A percentile compares a stretch with the other conserved stretches of the same genome.
Evolutionary conservation across 2,113 vertebrate species (phyloP).

Genomic region (Nothocercus nigrocapillus): DNA sequence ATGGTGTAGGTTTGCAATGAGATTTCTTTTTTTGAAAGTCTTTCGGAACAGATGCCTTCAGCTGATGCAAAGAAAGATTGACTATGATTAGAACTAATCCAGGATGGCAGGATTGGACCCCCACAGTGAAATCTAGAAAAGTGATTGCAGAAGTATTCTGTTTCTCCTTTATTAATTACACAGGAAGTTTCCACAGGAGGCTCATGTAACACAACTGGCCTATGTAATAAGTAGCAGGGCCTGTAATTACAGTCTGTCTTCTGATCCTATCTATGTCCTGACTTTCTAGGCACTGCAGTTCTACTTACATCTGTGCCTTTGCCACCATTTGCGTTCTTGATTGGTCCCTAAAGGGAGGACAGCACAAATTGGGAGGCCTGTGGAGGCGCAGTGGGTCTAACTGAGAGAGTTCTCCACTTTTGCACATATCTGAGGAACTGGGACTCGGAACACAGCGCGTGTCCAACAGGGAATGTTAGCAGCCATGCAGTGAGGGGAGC

Average conservation of each 20-base stretch:
- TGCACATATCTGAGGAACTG: not conserved
- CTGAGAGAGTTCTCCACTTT: not conserved
- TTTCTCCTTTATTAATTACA: constrained; percentile 70
- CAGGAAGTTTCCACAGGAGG: constrained; percentile 66
- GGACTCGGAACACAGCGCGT: not conserved
- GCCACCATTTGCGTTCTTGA: constrained; percentile 57
- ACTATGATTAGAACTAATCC: constrained; percentile 63
- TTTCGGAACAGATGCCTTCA: constrained; percentile 54
- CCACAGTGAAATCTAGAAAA: constrained; percentile 61
- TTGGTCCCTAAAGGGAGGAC: constrained; percentile 10
- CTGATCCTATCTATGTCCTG: constrained; percentile 56
- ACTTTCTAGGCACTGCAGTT: constrained; percentile 51
- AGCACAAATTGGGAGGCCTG: not conserved
- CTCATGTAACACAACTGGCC: constrained; percentile 62
- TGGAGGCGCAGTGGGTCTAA: not conserved
- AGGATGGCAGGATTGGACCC: constrained; percentile 66
- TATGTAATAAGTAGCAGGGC: constrained; percentile 71
- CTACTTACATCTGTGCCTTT: constrained; percentile 50
- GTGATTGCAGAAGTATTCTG: constrained; percentile 69
- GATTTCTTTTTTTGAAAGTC: not conserved
- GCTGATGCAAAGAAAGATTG: constrained; percentile 44
- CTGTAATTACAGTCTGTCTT: constrained; percentile 69
- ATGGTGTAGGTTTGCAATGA: constrained; percentile 48
- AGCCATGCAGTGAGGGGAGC: not conserved
- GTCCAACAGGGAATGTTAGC: not conserved